Evolutionary conservation across 2,113 vertebrate genomes (phyloP), one percentile per base, ranked within the genome.

Genomic region (Anthoscopus minutus): DNA sequence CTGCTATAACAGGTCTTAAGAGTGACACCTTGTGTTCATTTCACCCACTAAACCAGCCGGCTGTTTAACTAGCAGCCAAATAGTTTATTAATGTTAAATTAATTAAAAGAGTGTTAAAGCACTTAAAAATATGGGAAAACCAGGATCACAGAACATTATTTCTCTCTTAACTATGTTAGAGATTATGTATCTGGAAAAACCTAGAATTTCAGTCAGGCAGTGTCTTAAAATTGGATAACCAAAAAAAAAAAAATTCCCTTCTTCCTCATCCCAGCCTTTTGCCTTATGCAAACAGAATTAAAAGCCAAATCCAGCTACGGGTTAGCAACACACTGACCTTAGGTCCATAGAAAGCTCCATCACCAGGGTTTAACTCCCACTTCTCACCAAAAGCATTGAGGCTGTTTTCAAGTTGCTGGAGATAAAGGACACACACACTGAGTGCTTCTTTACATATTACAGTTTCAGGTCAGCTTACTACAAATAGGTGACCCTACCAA

Each of bases 311-410:
- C 6, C 30, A 62, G 18, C 3, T 9, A 57, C 8, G 5, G 9
- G 6, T 37, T 28, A 61, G 25, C 40, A 93, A 48, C 23, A 45
- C 50, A 97, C 98, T 97, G 89, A 99, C 99, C 99, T 99, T 99
- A 65, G 99, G 99, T 86, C 99, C 99, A 71, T 99, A 99, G 95
- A 99, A 99, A 60, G 99, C 99, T 74, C 99, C 99, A 88, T 99
- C 99, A 2, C 99, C 99, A 11, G 99, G 99, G 94, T 99, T 99
- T 85, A 99, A 97, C 73, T 99, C 97, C 99, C 99, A 99, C 88
- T 99, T 99, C 96, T 99, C 98, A 54, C 99, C 99, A 86, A 99
- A 99, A 56, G 98, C 98, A 95, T 98, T 99, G 82, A 99, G 97
- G 96, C 99, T 99, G 96, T 98, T 99, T 97, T 99, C 99, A 15